A percentile compares a stretch with the other conserved stretches of the same genome.
These are phyloP conservation scores for Spilogale gracilis DNA, from an alignment of 2,113 vertebrate genomes.

Conservation along the genomic window DNA sequence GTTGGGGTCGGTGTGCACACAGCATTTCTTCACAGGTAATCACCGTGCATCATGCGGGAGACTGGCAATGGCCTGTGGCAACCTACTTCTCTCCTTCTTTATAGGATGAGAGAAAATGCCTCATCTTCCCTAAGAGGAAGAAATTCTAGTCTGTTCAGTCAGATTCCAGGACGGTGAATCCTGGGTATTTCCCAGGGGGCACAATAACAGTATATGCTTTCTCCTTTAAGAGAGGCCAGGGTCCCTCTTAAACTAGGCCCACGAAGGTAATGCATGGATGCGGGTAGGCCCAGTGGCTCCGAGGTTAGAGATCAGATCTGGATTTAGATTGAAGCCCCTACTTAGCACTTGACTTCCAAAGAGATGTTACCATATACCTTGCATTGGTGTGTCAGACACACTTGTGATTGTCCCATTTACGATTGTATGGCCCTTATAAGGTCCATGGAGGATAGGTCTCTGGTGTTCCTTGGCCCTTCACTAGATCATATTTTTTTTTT, in stretches of 20 bases:
- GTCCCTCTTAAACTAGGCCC: not conserved
- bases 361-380: not conserved
- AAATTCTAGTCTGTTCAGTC: not conserved
- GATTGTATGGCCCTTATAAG: not conserved
- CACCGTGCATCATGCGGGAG: not conserved
- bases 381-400: not conserved
- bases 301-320: not conserved
- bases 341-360: not conserved
- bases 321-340: not conserved
- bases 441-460: not conserved
- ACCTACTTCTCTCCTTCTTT: not conserved
- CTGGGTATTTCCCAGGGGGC: not conserved
- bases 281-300: not conserved
- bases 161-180: not conserved
- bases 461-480: not conserved
- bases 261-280: not conserved
- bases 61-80: not conserved
- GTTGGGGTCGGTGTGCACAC: not conserved
- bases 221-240: not conserved
- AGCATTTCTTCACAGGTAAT: not conserved
- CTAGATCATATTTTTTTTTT: not conserved
- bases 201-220: rapidly evolving
- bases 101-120: not conserved
- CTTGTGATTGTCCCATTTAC: not conserved
- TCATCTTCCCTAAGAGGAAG: not conserved